phyloP scores from a whole-genome alignment of 1,140 invertebrate species.

The Sipha flava region DNA sequence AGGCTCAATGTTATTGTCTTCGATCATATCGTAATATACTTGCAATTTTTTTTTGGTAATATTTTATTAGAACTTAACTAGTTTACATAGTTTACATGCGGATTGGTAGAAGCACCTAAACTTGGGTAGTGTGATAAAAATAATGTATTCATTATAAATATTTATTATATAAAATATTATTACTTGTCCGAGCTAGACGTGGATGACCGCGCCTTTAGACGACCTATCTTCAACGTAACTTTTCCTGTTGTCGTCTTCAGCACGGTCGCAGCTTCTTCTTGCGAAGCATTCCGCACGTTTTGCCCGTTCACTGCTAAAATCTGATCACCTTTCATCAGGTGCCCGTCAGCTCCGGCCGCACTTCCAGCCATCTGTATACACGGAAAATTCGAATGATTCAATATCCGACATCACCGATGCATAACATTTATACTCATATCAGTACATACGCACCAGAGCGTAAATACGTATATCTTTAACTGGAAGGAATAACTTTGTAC shows the following conservation, averaged over 20 bases:
- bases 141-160: background rate
- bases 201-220: constrained; percentile 59
- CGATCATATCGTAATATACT: no score
- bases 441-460: no score
- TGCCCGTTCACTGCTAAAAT: constrained; percentile 83
- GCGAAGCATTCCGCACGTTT: constrained; percentile 69
- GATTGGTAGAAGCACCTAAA: no score
- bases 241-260: constrained; percentile 73
- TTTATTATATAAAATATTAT: background rate
- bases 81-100: no score
- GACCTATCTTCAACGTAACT: constrained; percentile 67
- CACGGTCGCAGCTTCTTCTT: constrained; percentile 79
- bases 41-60: no score
- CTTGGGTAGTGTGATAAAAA: no score
- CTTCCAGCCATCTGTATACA: constrained; percentile 69
- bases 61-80: no score
- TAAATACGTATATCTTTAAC: no score
- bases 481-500: no score
- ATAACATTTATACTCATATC: no score
- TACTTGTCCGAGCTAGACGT: constrained; percentile 33
- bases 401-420: no score
- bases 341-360: constrained; percentile 80
- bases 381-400: background rate
- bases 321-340: constrained; percentile 86
- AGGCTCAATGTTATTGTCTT: no score